Percentiles rank a stretch among this genome's conserved stretches.
These are phyloP conservation scores for Apeltes quadracus DNA, from an alignment of 2,113 vertebrate genomes.

Conservation along the genomic window DNA sequence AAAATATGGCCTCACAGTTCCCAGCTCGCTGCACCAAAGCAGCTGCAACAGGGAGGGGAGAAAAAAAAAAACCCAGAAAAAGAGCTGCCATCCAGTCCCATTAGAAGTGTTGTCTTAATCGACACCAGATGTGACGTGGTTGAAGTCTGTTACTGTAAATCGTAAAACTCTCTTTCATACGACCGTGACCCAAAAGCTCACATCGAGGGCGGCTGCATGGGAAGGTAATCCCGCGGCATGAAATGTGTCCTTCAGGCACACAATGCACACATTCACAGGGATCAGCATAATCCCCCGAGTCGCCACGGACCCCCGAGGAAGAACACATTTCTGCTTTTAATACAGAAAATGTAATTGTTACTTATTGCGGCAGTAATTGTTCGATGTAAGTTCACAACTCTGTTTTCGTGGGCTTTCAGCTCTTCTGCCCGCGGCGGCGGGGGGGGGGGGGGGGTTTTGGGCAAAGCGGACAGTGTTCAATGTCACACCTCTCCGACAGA, in stretches of 20 bases:
- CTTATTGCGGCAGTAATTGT: conserved; percentile 7
- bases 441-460: conserved; percentile 4
- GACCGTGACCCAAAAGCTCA: conserved; percentile 35
- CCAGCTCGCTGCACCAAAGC: conserved; percentile 46
- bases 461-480: conserved; percentile 29
- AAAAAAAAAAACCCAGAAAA: conserved; percentile 8
- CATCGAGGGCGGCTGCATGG: conserved; percentile 32
- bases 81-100: conserved; percentile 67
- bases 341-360: neutral
- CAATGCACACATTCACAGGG: conserved; percentile 24
- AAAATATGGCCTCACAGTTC: conserved; percentile 26
- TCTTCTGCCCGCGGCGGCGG: neutral
- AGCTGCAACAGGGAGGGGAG: conserved; percentile 42
- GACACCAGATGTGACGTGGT: conserved; percentile 68
- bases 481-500: conserved; percentile 44
- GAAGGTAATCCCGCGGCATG: conserved; percentile 10
- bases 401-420: conserved; percentile 5
- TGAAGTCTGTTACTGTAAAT: conserved; percentile 58
- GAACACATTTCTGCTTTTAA: too few species aligned
- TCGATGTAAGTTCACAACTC: neutral
- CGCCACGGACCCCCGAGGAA: conserved; percentile 31
- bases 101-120: conserved; percentile 62
- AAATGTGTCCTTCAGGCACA: conserved; percentile 35
- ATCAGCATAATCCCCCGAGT: neutral
- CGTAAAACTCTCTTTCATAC: conserved; percentile 20